These are phyloP conservation scores for Octomys mimax DNA, from an alignment of 2,797 vertebrate genomes.

Conservation along the genomic window DNA sequence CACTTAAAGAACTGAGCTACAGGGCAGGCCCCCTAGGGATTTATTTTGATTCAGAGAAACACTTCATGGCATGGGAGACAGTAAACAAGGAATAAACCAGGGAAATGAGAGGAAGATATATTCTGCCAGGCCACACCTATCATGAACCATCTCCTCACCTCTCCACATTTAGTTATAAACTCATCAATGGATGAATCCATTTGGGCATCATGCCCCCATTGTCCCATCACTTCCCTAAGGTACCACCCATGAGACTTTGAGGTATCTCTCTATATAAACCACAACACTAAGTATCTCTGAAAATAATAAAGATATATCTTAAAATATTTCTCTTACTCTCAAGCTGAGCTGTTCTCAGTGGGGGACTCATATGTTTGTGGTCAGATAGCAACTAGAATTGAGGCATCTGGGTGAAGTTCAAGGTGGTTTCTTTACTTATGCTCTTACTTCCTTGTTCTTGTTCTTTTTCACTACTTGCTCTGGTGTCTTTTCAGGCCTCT, in stretches of 20 bases:
- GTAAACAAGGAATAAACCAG: neutral
- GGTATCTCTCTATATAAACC: neutral
- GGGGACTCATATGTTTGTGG: neutral
- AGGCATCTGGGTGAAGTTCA: neutral
- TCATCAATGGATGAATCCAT: neutral
- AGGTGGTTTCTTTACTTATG: neutral
- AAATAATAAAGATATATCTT: neutral
- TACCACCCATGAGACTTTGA: neutral
- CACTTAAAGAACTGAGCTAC: too few species aligned
- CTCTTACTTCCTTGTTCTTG: neutral
- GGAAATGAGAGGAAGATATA: neutral
- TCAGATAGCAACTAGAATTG: neutral
- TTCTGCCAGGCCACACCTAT: neutral
- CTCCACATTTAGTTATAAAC: neutral
- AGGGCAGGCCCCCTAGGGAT: too few species aligned
- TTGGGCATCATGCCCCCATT: neutral
- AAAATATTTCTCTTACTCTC: neutral
- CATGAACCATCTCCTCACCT: neutral
- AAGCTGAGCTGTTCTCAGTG: neutral
- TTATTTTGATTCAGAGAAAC: neutral
- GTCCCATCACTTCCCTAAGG: neutral
- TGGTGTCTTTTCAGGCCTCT: neutral
- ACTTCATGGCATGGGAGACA: neutral
- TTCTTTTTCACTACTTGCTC: neutral
- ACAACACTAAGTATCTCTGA: neutral